A percentile compares a stretch with the other conserved stretches of the same genome.
Evolutionary conservation across 2,797 vertebrate species (phyloP).

Genomic region (Schizopygopsis pylzovi): DNA sequence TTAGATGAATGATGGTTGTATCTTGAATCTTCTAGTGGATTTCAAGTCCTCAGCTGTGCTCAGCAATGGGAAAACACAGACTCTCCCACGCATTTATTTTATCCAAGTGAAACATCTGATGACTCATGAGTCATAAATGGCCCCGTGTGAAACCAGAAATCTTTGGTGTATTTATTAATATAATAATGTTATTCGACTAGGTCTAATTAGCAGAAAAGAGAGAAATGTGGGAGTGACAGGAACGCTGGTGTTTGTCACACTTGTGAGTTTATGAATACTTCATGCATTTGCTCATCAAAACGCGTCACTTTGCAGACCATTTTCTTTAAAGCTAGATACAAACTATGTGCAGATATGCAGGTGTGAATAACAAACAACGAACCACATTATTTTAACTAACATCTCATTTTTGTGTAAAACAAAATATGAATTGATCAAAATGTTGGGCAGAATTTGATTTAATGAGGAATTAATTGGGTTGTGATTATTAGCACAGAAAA

Average conservation of each 20-base stretch:
- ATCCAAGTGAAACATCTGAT: not conserved
- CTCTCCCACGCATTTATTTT: not conserved
- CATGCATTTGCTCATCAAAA: not conserved
- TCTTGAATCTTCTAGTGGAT: not conserved
- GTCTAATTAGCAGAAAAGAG: not conserved
- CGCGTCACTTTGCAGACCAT: not conserved
- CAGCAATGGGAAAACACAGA: constrained; percentile 1
- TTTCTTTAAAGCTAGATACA: not conserved
- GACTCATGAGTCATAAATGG: constrained; percentile 9
- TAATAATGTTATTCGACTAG: constrained; percentile 43
- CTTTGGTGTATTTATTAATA: constrained; percentile 35
- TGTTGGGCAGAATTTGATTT: not conserved
- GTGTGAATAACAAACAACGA: not conserved
- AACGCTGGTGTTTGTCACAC: not conserved
- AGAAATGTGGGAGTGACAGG: not conserved
- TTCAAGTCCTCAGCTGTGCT: not conserved
- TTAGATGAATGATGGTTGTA: not conserved
- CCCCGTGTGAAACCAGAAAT: not conserved
- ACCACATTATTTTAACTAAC: not conserved
- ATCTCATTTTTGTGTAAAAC: not conserved
- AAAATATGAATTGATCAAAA: not conserved
- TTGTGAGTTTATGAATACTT: constrained; percentile 6
- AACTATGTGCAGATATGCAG: not conserved
- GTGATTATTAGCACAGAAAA: no score
- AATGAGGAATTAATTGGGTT: not conserved